phyloP scores from a whole-genome alignment of 2,113 vertebrate genomes.

The Caracal caracal region DNA sequence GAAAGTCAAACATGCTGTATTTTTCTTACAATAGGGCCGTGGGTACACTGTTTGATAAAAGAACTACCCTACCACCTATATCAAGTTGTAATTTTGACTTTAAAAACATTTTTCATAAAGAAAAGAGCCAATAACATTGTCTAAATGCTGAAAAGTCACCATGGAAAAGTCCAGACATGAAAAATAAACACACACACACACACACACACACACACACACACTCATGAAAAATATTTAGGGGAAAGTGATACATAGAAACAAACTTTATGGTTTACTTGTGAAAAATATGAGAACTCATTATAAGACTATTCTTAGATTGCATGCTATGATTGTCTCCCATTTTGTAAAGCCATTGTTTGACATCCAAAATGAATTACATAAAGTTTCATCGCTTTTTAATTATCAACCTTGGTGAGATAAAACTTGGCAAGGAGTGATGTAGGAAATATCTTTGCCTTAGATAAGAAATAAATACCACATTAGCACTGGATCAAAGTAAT shows the following conservation, averaged over 20 bases:
- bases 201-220: background rate
- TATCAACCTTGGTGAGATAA: slow-evolving; percentile 40
- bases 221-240: background rate
- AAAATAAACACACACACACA: background rate
- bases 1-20: slow-evolving; percentile 70
- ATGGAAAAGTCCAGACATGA: background rate
- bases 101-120: slow-evolving; percentile 42
- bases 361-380: slow-evolving; percentile 17
- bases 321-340: background rate
- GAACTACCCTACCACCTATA: slow-evolving; percentile 51
- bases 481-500: slow-evolving; percentile 2
- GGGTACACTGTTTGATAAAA: slow-evolving; percentile 64
- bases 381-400: slow-evolving; percentile 43
- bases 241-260: background rate
- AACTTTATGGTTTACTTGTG: background rate
- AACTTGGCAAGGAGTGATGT: background rate
- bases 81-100: slow-evolving; percentile 68
- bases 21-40: slow-evolving; percentile 77
- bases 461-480: background rate
- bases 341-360: background rate
- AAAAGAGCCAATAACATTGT: slow-evolving; percentile 44
- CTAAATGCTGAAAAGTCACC: slow-evolving; percentile 46
- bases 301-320: background rate
- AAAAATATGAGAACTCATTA: background rate
- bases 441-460: slow-evolving; percentile 42